A percentile compares a stretch with the other conserved stretches of the same genome.
phyloP scores from a whole-genome alignment of 2,797 vertebrate species.

The Sandelia bainsii region DNA sequence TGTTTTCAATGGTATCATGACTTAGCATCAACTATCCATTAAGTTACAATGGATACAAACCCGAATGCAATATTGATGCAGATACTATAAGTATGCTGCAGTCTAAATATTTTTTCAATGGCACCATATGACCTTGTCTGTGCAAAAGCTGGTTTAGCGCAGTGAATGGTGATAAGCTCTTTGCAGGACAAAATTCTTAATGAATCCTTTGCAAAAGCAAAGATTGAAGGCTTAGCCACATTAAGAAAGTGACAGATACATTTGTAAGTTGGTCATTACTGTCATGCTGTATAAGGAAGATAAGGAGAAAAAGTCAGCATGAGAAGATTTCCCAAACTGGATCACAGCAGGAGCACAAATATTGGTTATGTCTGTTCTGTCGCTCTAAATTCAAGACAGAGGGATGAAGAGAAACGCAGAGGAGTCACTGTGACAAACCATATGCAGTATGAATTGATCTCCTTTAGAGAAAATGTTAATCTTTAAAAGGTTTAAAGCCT shows the following conservation, averaged over 20 bases:
- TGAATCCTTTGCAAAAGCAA: slow-evolving; percentile 32
- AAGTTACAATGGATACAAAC: background rate
- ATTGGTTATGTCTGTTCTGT: slow-evolving; percentile 10
- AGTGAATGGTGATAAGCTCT: slow-evolving; percentile 36
- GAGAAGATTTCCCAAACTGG: slow-evolving; percentile 36
- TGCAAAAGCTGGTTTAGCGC: slow-evolving; percentile 13
- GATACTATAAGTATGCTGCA: background rate
- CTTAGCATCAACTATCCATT: background rate
- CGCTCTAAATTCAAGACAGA: slow-evolving; percentile 22
- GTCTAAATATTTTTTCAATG: background rate
- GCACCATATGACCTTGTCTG: slow-evolving; percentile 20
- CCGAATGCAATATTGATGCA: background rate
- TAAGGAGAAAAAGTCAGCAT: slow-evolving; percentile 24
- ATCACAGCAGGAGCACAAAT: slow-evolving; percentile 40
- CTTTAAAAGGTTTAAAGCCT: background rate
- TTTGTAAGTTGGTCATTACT: slow-evolving; percentile 34
- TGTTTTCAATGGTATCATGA: background rate
- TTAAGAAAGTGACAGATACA: slow-evolving; percentile 31
- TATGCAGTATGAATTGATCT: background rate
- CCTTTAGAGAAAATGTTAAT: background rate
- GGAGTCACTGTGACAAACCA: slow-evolving; percentile 13
- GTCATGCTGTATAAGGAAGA: slow-evolving; percentile 37
- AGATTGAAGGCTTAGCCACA: slow-evolving; percentile 32
- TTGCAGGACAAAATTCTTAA: slow-evolving; percentile 17
- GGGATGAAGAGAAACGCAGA: slow-evolving; percentile 1